Evolutionary conservation across 2,888 invertebrate genomes (phyloP), one percentile per base, ranked within the genome.

Genomic region (Minunthozetes semirufus): DNA sequence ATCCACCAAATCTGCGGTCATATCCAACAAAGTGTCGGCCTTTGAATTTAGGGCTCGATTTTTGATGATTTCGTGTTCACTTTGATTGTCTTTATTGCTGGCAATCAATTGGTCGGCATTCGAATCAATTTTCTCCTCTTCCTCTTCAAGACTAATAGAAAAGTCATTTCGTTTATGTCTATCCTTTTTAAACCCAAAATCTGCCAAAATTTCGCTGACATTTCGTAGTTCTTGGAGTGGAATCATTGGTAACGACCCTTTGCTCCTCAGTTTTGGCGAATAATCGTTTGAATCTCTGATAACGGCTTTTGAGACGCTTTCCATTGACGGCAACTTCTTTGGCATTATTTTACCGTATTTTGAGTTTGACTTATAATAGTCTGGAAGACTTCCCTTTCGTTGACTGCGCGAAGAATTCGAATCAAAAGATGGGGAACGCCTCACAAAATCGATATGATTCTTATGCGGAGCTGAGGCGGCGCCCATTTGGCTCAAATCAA

Each of bases 221-320:
- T 80, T 81, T 72, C 79, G 78, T 71, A 81, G 74, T 74, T 81
- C 82, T 72, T 85, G 73, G 19, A 53, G 61, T 25, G 76, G 73
- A 63, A 76, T 74, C 48, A 61, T 56, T 59, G 56, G 70, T 46
- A 42, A 42, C 48, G 70, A 68, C n/a, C 68, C 74, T 74, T 46
- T 70, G 29, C 38, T 56, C 48, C 53, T 2, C 17, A 72, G n/a
- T 72, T 72, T 15, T 8, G 72, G 56, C 22, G 68, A 68, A 68
- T 22, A 33, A 4, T 42, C 68, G 15, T 11, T 8, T 6, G 29
- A 63, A 29, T 63, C 63, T 38, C 38, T 5, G 11, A 22, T 8
- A 22, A 11, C 42, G 2, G 38, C 4, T 68, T 68, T 68, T 19
- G 68, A 56, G 11, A 74, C 46, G 29, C 74, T 74, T 46, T 74